Conservation (phyloP, 1,140 invertebrate genomes). For the Watersipora subatra region DNA sequence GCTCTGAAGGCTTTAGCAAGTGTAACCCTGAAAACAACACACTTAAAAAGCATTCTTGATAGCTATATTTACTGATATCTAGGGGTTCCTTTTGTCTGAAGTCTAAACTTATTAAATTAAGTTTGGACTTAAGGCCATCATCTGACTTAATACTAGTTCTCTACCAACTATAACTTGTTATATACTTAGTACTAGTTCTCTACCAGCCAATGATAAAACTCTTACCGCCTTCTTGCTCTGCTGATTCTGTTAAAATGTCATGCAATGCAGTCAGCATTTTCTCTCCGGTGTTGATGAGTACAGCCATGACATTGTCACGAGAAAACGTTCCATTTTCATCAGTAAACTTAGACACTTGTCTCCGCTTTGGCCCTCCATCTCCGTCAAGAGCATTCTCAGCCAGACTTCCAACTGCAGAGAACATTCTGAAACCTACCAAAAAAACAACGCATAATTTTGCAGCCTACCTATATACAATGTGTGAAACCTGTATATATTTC, state of each 20-base stretch:
- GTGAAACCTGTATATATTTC: too few species aligned
- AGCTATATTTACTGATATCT: background rate
- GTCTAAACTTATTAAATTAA: too few species aligned
- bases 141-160: too few species aligned
- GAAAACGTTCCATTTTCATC: constrained; percentile 9
- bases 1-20: constrained; percentile 27
- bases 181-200: too few species aligned
- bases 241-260: constrained; percentile 28
- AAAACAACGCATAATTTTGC: too few species aligned
- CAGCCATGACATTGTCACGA: constrained; percentile 27
- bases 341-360: background rate
- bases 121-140: too few species aligned
- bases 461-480: too few species aligned
- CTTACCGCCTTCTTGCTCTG: constrained; percentile 7
- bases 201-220: too few species aligned
- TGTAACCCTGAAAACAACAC: constrained; percentile 17
- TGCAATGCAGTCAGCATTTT: constrained; percentile 28
- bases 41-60: background rate
- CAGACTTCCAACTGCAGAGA: background rate
- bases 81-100: too few species aligned
- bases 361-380: background rate
- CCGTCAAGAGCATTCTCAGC: background rate
- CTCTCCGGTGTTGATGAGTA: constrained; percentile 25
- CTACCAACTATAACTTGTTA: too few species aligned
- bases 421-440: background rate